phyloP scores from a whole-genome alignment of 1,140 invertebrate species.

The Scaptomyza montana region DNA sequence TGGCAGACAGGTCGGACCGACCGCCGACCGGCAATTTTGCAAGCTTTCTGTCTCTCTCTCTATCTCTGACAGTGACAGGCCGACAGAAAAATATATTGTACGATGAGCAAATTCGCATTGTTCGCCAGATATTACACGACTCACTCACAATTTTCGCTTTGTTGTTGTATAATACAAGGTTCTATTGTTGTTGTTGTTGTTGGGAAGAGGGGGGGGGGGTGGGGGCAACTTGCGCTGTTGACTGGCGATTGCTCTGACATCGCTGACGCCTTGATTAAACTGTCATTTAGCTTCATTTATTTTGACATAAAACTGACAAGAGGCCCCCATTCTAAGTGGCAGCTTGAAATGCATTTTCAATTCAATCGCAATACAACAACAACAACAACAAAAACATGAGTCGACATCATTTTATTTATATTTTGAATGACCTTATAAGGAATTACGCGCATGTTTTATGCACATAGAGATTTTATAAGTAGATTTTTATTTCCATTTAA shows the following conservation, averaged over 20 bases:
- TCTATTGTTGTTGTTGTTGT: conserved; percentile 24
- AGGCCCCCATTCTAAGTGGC: conserved; percentile 75
- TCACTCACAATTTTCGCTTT: conserved; percentile 45
- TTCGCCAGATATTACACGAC: conserved; percentile 74
- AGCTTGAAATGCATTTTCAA: conserved; percentile 69
- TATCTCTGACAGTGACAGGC: conserved; percentile 67
- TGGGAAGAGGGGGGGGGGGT: not conserved
- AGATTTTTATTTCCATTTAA: no score
- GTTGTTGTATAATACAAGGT: conserved; percentile 47
- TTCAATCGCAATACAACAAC: conserved; percentile 46
- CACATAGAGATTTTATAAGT: not conserved
- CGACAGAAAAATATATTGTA: conserved; percentile 47
- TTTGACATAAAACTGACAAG: conserved; percentile 83
- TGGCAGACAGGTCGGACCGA: not conserved
- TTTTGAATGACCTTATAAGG: conserved; percentile 30
- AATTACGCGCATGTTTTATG: not conserved
- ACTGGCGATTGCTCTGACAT: conserved; percentile 59
- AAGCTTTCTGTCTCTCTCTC: conserved; percentile 31
- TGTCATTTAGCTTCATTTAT: conserved; percentile 83
- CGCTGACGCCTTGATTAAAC: conserved; percentile 82
- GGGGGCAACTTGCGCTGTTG: not conserved
- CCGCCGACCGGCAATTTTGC: conserved; percentile 18
- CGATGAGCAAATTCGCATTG: conserved; percentile 66
- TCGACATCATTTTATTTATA: conserved; percentile 29
- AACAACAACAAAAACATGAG: conserved; percentile 1